A percentile compares a stretch with the other conserved stretches of the same genome.
These are phyloP conservation scores for Laspeyria flexula DNA, from an alignment of 2,888 invertebrate genomes.

Conservation along the genomic window DNA sequence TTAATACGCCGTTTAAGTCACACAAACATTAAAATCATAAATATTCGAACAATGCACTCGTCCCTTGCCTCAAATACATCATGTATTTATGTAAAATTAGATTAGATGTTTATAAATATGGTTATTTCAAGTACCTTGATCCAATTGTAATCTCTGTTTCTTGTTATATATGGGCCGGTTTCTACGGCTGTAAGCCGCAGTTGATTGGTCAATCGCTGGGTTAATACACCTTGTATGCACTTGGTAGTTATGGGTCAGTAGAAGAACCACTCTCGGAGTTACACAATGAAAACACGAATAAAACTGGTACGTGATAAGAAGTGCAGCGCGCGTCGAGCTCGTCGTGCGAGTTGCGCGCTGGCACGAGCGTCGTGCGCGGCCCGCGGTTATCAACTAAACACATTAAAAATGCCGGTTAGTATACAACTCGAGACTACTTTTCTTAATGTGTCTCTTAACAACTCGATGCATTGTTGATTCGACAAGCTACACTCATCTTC, in stretches of 20 bases:
- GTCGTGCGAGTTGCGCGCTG: constrained; percentile 47
- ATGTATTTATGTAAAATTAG: constrained; percentile 57
- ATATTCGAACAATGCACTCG: constrained; percentile 54
- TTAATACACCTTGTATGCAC: constrained; percentile 28
- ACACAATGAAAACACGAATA: constrained; percentile 38
- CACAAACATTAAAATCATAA: constrained; percentile 16
- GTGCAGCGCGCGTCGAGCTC: constrained; percentile 44
- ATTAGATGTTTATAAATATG: constrained; percentile 45
- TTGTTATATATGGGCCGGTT: constrained; percentile 47
- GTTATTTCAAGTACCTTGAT: constrained; percentile 70
- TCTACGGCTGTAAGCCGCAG: constrained; percentile 5
- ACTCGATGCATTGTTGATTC: constrained; percentile 58
- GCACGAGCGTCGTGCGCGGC: constrained; percentile 72
- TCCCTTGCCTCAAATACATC: constrained; percentile 58
- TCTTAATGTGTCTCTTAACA: constrained; percentile 55
- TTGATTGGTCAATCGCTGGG: constrained; percentile 18
- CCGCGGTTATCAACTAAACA: constrained; percentile 80
- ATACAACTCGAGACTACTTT: constrained; percentile 55
- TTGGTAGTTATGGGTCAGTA: constrained; percentile 32
- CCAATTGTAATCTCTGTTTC: constrained; percentile 58
- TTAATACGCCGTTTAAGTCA: constrained; percentile 28
- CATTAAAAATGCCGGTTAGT: constrained; percentile 72
- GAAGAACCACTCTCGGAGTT: constrained; percentile 33
- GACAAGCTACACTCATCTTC: constrained; percentile 42
- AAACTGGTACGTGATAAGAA: constrained; percentile 50